A percentile compares a stretch with the other conserved stretches of the same genome.
These are phyloP conservation scores for Pangasianodon gigas DNA, from an alignment of 2,113 vertebrate genomes.

Conservation along the genomic window DNA sequence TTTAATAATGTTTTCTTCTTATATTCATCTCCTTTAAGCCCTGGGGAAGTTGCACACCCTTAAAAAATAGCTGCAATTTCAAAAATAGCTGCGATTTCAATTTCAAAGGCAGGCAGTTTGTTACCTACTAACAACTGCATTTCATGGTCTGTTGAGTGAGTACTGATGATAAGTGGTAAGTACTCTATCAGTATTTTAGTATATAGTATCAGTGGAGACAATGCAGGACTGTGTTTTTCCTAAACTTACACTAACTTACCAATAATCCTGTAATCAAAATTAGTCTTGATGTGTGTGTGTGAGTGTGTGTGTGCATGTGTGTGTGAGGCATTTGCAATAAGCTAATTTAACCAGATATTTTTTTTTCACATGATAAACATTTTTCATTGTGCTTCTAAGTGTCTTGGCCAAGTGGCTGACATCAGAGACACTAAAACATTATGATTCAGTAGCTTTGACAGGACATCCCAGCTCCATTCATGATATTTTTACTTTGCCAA, in stretches of 20 bases:
- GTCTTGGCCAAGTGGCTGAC: background rate
- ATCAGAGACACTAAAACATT: background rate
- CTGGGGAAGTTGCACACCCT: background rate
- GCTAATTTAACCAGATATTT: background rate
- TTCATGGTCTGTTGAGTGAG: background rate
- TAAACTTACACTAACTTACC: background rate
- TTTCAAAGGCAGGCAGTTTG: background rate
- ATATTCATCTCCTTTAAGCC: slow-evolving; percentile 21
- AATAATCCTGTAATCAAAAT: background rate
- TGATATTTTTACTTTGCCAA: background rate
- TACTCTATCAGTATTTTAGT: background rate
- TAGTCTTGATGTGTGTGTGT: background rate
- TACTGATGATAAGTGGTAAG: background rate
- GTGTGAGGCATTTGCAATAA: background rate
- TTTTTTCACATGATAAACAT: background rate
- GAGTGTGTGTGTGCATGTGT: background rate
- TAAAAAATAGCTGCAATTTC: background rate
- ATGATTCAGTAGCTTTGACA: background rate
- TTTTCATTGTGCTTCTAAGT: background rate
- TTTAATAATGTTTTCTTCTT: slow-evolving; percentile 4
- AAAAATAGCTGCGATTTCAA: background rate
- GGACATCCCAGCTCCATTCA: background rate
- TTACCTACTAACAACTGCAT: background rate
- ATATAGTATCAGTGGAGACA: background rate
- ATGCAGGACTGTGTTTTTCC: background rate